Percentiles rank a stretch among this genome's conserved stretches.
phyloP scores from a whole-genome alignment of 2,888 invertebrate species.

The Chelonus formosanus region DNA sequence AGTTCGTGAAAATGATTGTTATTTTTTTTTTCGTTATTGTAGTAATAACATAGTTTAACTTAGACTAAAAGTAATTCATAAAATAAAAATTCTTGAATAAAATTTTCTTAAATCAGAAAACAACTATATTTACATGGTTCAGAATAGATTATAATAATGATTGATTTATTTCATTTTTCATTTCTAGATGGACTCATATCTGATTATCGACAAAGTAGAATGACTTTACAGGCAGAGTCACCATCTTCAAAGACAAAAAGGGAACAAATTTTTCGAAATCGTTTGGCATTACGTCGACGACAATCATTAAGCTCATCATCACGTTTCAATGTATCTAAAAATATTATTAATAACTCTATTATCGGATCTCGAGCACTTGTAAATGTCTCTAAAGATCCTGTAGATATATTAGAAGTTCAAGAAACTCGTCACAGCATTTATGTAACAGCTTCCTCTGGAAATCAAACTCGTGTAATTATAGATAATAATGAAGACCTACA shows the following conservation, averaged over 20 bases:
- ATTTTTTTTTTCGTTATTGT: no score
- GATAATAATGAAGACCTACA: constrained; percentile 31
- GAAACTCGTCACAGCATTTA: constrained; percentile 54
- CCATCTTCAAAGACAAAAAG: constrained; percentile 55
- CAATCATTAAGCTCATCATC: constrained; percentile 68
- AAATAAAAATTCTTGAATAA: no score
- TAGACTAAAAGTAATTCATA: no score
- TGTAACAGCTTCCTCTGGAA: constrained; percentile 45
- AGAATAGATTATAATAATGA: no score
- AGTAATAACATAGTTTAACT: no score
- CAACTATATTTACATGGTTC: no score
- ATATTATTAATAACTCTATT: constrained; percentile 30
- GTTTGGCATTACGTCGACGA: constrained; percentile 72
- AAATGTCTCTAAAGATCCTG: constrained; percentile 36
- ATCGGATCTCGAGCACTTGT: constrained; percentile 37
- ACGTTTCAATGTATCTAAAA: constrained; percentile 52
- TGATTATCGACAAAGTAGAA: constrained; percentile 52
- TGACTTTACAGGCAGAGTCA: constrained; percentile 50
- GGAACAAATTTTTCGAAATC: constrained; percentile 55
- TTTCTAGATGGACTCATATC: constrained; percentile 47
- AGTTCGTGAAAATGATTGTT: no score
- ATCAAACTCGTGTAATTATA: constrained; percentile 29
- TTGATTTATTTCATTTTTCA: not conserved
- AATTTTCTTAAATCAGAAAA: no score
- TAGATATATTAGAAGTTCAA: constrained; percentile 52